Evolutionary conservation across 2,888 invertebrate species (phyloP), one percentile per base, ranked within the genome.

Genomic region (Griposia aprilina): DNA sequence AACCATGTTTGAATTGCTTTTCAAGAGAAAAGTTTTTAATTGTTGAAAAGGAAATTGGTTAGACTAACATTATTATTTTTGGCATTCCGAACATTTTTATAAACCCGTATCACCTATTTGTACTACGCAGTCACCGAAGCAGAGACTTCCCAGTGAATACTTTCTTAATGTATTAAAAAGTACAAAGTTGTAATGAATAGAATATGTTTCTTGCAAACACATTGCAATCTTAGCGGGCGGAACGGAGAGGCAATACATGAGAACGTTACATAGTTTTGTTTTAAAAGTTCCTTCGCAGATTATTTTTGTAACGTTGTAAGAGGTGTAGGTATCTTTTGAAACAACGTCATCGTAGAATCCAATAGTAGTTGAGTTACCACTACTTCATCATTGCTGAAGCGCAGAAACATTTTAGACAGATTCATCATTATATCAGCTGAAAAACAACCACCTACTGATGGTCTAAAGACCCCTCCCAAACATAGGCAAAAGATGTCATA

Each of bases 151-250:
- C 11, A 60, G 26, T 68, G 57, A 70, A 71, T 41, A 81, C 63
- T 62, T 76, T 75, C 70, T 62, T 76, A 75, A 81, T 73, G 50
- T 57, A 78, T 72, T 69, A 69, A 83, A 71, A 85, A 89, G 87
- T 80, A 82, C n/a, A 83, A 91, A 92, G 85, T 92, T 90, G 90
- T 91, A 92, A 93, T 92, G 91, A 93, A 93, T 92, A 90, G 90
- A 89, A 89, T 89, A 92, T 92, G 86, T 93, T 93, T 83, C 60
- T 84, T 83, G 87, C 86, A 90, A 90, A 91, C 87, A 90, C 89
- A 88, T 89, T 89, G 72, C 76, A 76, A 80, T 84, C 77, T 77
- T 20, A 13, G 57, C 41, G 36, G 30, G n/a, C 41, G 65, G 60
- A 65, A 71, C 71, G 55, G 55, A 48, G 30, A 41, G 52, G 63